These are phyloP conservation scores for Nibea albiflora DNA, from an alignment of 2,113 vertebrate genomes.

Conservation along the genomic window DNA sequence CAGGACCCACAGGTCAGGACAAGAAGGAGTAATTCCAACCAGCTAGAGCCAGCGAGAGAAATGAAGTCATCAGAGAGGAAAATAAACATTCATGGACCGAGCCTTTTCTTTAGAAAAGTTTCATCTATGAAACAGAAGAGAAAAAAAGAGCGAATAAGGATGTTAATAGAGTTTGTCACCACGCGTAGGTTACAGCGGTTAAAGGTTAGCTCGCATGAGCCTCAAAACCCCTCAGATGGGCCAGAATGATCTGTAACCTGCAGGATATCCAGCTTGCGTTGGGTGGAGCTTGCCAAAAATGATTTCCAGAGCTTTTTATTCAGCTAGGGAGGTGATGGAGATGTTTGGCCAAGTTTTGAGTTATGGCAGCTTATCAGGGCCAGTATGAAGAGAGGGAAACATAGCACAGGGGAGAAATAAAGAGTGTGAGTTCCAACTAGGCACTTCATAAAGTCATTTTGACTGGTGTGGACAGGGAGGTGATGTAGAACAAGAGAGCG, in stretches of 20 bases:
- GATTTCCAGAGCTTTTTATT: constrained; percentile 37
- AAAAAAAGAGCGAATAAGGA: neutral
- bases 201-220: constrained; percentile 1
- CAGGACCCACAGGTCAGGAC: constrained; percentile 93
- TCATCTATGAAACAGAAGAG: neutral
- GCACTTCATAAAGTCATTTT: constrained; percentile 64
- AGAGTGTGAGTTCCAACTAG: constrained; percentile 37
- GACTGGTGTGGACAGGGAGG: constrained; percentile 64
- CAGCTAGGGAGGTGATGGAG: constrained; percentile 30
- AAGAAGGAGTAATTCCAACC: constrained; percentile 25
- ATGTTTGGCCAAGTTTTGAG: constrained; percentile 58
- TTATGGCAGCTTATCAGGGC: constrained; percentile 64
- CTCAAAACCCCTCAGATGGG: neutral
- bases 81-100: constrained; percentile 6
- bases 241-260: constrained; percentile 5
- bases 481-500: constrained; percentile 53
- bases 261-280: constrained; percentile 12
- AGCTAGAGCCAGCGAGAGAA: constrained; percentile 25
- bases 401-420: constrained; percentile 31
- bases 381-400: constrained; percentile 33
- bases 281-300: constrained; percentile 40
- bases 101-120: neutral
- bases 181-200: neutral
- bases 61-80: constrained; percentile 41
- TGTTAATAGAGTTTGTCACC: constrained; percentile 20